Evolutionary conservation across 1,140 invertebrate genomes (phyloP).

Genomic region (Euborellia annulipes): DNA sequence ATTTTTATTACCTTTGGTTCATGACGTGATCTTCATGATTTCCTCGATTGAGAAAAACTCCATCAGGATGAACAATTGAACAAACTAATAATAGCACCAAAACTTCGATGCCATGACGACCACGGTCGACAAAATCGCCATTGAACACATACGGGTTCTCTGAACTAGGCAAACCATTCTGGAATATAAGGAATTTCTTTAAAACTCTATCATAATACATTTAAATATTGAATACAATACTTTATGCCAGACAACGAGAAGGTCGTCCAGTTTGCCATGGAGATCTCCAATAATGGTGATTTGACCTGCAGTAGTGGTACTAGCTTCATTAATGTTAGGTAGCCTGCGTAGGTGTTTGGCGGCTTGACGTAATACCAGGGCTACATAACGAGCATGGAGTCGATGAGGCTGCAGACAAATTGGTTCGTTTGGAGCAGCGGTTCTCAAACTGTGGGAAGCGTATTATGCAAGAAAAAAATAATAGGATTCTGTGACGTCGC

Average conservation of each 20-base stretch:
- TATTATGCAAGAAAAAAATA: too few relatives aligned
- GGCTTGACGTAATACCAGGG: conserved; percentile 61
- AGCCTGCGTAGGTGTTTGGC: conserved; percentile 52
- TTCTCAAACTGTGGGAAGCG: too few relatives aligned
- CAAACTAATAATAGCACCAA: conserved; percentile 59
- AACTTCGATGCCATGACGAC: conserved; percentile 70
- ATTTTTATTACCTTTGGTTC: conserved; percentile 53
- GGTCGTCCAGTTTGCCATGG: conserved; percentile 81
- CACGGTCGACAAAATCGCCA: conserved; percentile 83
- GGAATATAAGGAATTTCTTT: conserved; percentile 17
- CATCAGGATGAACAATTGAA: conserved; percentile 63
- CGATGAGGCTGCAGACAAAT: conserved; percentile 37
- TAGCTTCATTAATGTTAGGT: conserved; percentile 66
- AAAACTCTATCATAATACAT: too few relatives aligned
- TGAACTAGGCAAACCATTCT: conserved; percentile 75
- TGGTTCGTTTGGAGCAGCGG: too few relatives aligned
- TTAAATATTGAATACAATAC: too few relatives aligned
- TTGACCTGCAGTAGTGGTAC: conserved; percentile 69
- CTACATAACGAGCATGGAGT: conserved; percentile 69
- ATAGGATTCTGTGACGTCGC: too few relatives aligned
- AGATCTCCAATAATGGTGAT: conserved; percentile 85
- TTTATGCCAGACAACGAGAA: conserved; percentile 82
- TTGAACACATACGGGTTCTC: conserved; percentile 90
- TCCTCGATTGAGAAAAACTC: conserved; percentile 72
- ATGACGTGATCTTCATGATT: conserved; percentile 89